Evolutionary conservation across 2,797 vertebrate genomes (phyloP).

Genomic region (Oceanodroma leucorhoa): DNA sequence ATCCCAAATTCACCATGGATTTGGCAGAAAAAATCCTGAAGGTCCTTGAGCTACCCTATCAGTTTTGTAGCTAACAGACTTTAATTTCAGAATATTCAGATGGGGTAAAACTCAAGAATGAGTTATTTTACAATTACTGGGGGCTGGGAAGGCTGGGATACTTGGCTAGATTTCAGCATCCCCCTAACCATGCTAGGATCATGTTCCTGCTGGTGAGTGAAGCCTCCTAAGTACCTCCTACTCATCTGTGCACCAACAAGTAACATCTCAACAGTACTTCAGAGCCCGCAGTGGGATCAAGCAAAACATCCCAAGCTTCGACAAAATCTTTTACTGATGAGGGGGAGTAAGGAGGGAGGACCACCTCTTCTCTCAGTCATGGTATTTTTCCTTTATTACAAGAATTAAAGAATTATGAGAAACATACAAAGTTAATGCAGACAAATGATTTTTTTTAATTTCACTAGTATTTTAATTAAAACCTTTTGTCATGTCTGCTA

Average conservation of each 20-base stretch:
- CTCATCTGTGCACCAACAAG: not conserved
- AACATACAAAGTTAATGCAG: constrained; percentile 57
- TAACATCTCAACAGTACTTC: not conserved
- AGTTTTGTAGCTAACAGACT: not conserved
- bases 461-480: constrained; percentile 75
- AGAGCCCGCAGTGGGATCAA: not conserved
- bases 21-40: not conserved
- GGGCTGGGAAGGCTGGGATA: not conserved
- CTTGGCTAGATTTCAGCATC: not conserved
- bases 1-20: not conserved
- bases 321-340: not conserved
- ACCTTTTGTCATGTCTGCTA: constrained; percentile 71
- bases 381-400: constrained; percentile 52
- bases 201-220: not conserved
- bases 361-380: constrained; percentile 32
- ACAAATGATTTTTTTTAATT: constrained; percentile 57
- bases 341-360: not conserved
- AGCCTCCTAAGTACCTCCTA: not conserved
- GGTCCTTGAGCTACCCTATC: not conserved
- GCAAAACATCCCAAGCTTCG: not conserved
- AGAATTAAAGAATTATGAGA: constrained; percentile 62
- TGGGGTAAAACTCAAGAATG: not conserved
- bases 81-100: not conserved
- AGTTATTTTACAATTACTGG: not conserved
- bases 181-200: not conserved